Percentiles rank a stretch among this genome's conserved stretches.
phyloP scores from a whole-genome alignment of 2,888 invertebrate species.

The Xanthorhoe spadicearia region DNA sequence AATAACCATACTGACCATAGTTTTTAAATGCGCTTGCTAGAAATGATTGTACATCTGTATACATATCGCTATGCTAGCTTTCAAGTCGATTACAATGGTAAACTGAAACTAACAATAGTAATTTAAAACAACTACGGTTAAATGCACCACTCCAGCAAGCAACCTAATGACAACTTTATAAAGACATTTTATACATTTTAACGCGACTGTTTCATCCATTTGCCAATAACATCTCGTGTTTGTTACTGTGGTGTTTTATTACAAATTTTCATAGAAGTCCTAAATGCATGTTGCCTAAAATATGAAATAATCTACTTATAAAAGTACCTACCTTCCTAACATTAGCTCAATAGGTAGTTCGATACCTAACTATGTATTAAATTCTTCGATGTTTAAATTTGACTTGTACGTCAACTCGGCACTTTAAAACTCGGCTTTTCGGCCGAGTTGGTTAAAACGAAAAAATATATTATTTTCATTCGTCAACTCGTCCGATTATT shows the following conservation, averaged over 20 bases:
- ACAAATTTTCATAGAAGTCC: background rate
- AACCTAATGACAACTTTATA: too few relatives aligned
- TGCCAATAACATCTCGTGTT: background rate
- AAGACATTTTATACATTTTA: background rate
- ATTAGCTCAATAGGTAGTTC: too few relatives aligned
- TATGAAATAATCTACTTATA: background rate
- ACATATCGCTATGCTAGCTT: slow-evolving; percentile 29
- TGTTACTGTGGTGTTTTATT: slow-evolving; percentile 4
- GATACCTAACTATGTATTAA: background rate
- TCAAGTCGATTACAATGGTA: slow-evolving; percentile 11
- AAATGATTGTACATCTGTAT: background rate
- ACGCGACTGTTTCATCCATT: background rate
- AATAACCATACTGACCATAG: too few relatives aligned
- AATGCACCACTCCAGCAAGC: too few relatives aligned
- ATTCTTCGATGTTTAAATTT: background rate
- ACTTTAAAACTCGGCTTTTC: too few relatives aligned
- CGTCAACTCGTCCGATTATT: too few relatives aligned
- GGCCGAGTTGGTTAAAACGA: too few relatives aligned
- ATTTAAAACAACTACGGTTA: background rate
- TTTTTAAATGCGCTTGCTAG: slow-evolving; percentile 3
- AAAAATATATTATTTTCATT: background rate
- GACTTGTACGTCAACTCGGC: too few relatives aligned
- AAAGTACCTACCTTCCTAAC: too few relatives aligned
- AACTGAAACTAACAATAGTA: slow-evolving; percentile 1
- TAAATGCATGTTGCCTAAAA: background rate